Percentiles rank a stretch among this genome's conserved stretches.
These are phyloP conservation scores for Diplazon laetatorius DNA, from an alignment of 2,888 invertebrate species.

Conservation along the genomic window DNA sequence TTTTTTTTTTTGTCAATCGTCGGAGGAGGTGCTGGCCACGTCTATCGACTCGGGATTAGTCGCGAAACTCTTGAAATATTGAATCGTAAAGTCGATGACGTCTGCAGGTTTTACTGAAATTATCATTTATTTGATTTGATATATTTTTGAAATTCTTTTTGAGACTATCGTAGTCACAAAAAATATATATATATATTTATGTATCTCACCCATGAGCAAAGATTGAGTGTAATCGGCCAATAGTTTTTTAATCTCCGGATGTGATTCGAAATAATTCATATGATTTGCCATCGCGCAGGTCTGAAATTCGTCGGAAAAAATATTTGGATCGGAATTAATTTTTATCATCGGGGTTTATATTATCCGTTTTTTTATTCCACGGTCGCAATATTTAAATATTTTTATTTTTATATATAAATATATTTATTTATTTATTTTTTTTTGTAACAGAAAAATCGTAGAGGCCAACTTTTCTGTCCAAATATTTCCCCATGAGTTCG, in stretches of 20 bases:
- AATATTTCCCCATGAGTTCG: slow-evolving; percentile 85
- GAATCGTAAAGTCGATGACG: slow-evolving; percentile 74
- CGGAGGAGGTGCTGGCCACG: not conserved
- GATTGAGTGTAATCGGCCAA: slow-evolving; percentile 86
- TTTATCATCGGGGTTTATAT: too few species aligned
- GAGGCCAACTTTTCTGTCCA: slow-evolving; percentile 85
- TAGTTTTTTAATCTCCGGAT: slow-evolving; percentile 84
- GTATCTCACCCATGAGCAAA: slow-evolving; percentile 84
- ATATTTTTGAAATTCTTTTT: too few species aligned
- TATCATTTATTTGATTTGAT: too few species aligned
- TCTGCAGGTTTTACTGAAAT: slow-evolving; percentile 74
- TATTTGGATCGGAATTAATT: not conserved
- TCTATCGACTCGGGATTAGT: slow-evolving; percentile 54
- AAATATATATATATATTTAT: too few species aligned
- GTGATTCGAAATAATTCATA: slow-evolving; percentile 85
- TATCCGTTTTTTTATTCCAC: too few species aligned
- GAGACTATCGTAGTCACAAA: too few species aligned
- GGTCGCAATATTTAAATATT: too few species aligned
- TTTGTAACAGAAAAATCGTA: slow-evolving; percentile 5
- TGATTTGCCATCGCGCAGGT: slow-evolving; percentile 63
- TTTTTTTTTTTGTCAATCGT: not conserved
- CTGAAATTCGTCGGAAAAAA: slow-evolving; percentile 67
- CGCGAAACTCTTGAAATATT: slow-evolving; percentile 74
- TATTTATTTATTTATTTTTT: too few species aligned
- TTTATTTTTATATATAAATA: too few species aligned